A percentile compares a stretch with the other conserved stretches of the same genome.
Conservation (phyloP, 2,888 invertebrate genomes). For the Hyles lineata region DNA sequence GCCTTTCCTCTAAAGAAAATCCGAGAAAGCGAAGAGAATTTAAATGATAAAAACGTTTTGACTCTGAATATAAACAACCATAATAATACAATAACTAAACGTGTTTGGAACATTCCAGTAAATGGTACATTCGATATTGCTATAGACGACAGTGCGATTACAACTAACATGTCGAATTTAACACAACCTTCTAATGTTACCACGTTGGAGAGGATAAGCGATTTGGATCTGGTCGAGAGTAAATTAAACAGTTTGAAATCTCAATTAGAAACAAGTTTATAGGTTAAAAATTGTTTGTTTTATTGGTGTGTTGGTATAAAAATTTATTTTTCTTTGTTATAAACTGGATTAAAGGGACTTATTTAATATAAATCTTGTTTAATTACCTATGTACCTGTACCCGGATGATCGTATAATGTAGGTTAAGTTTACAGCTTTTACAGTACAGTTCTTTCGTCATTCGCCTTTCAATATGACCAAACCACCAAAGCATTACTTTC, state of each 20-base stretch:
- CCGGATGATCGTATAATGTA: too few species aligned
- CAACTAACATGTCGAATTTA: constrained; percentile 45
- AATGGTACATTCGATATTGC: constrained; percentile 48
- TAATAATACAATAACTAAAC: constrained; percentile 53
- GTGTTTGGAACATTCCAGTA: constrained; percentile 62
- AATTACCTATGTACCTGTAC: neutral
- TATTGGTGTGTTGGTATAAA: neutral
- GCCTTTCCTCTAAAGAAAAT: constrained; percentile 21
- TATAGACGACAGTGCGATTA: constrained; percentile 48
- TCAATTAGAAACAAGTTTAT: constrained; percentile 72
- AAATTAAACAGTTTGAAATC: constrained; percentile 69
- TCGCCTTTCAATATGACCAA: too few species aligned
- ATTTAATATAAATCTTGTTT: neutral
- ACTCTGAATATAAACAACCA: constrained; percentile 50
- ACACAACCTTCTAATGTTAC: constrained; percentile 67
- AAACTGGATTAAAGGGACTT: neutral
- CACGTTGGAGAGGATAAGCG: constrained; percentile 76
- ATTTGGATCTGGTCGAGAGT: constrained; percentile 73
- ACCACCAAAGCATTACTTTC: too few species aligned
- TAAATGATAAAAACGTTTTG: constrained; percentile 31
- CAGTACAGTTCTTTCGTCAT: too few species aligned
- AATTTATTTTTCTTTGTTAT: neutral
- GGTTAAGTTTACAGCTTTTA: too few species aligned
- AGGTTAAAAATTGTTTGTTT: constrained; percentile 32
- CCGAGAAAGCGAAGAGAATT: constrained; percentile 40